Percentiles rank a stretch among this genome's conserved stretches.
phyloP scores from a whole-genome alignment of 2,888 invertebrate species.

The Cerastis rubricosa region DNA sequence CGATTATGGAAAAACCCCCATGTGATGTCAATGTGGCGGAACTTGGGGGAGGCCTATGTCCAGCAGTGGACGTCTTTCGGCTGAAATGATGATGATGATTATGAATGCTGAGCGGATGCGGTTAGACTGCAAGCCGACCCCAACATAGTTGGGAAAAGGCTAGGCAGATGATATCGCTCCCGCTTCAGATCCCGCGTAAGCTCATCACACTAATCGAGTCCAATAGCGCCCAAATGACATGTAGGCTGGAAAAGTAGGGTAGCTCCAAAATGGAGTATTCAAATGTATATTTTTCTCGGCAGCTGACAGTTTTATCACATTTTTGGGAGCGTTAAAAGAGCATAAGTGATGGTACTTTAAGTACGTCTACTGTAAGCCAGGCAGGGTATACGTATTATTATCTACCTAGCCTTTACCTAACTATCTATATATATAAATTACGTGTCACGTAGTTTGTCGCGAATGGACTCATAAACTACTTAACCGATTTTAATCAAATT shows the following conservation, averaged over 20 bases:
- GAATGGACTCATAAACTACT: too few species aligned
- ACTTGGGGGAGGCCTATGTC: too few species aligned
- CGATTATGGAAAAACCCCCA: too few species aligned
- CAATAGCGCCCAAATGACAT: constrained; percentile 13
- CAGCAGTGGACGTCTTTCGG: too few species aligned
- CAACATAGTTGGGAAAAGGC: neutral
- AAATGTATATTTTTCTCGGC: constrained; percentile 36
- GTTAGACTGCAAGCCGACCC: neutral
- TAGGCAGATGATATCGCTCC: neutral
- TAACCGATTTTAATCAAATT: too few species aligned
- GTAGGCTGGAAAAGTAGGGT: constrained; percentile 13
- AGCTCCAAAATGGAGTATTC: neutral
- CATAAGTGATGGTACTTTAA: neutral
- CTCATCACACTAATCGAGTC: neutral
- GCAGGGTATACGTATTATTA: neutral
- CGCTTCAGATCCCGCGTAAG: neutral
- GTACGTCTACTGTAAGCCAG: neutral
- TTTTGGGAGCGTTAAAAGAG: constrained; percentile 20
- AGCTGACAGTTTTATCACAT: constrained; percentile 23
- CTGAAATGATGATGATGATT: too few species aligned
- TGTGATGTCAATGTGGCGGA: too few species aligned
- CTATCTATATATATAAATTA: too few species aligned
- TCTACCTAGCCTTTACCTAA: neutral
- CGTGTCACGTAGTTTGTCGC: too few species aligned
- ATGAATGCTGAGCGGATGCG: too few species aligned